phyloP scores from a whole-genome alignment of 2,797 vertebrate genomes.

The Heliangelus exortis region DNA sequence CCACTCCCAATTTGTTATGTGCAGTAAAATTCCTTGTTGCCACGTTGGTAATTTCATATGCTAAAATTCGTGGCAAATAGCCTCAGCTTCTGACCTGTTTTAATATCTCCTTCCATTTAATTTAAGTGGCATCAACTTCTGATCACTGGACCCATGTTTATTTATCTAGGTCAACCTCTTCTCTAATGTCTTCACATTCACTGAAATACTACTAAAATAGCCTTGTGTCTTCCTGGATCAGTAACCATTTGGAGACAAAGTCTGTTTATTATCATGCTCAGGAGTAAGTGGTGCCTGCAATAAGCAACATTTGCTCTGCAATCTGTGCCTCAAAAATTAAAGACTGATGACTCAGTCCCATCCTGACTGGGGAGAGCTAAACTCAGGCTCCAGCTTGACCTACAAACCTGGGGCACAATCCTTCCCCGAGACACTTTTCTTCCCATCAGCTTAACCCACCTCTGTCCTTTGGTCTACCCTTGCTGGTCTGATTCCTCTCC shows the following conservation, averaged over 20 bases:
- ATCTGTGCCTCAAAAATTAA: slow-evolving; percentile 68
- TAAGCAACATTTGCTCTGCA: slow-evolving; percentile 73
- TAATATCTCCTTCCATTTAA: slow-evolving; percentile 27
- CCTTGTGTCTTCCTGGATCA: slow-evolving; percentile 63
- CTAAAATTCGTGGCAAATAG: background rate
- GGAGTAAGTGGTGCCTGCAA: slow-evolving; percentile 66
- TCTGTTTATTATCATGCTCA: slow-evolving; percentile 68
- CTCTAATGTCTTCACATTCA: slow-evolving; percentile 11
- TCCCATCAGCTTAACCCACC: background rate
- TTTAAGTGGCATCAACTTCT: slow-evolving; percentile 15
- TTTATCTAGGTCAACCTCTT: slow-evolving; percentile 66
- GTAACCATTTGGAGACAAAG: slow-evolving; percentile 72
- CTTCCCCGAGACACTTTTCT: background rate
- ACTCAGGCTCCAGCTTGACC: background rate
- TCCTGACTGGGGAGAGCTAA: slow-evolving; percentile 33
- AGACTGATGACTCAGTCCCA: slow-evolving; percentile 61
- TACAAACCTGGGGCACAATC: background rate
- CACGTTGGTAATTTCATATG: background rate
- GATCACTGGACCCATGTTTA: background rate
- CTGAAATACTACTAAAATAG: slow-evolving; percentile 62
- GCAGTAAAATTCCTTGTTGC: slow-evolving; percentile 8
- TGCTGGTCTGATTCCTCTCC: background rate
- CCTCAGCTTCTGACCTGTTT: slow-evolving; percentile 44
- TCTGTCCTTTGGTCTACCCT: background rate
- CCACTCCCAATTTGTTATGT: background rate